These are phyloP conservation scores for Tragelaphus buxtoni DNA, from an alignment of 2,113 vertebrate species.

Conservation along the genomic window DNA sequence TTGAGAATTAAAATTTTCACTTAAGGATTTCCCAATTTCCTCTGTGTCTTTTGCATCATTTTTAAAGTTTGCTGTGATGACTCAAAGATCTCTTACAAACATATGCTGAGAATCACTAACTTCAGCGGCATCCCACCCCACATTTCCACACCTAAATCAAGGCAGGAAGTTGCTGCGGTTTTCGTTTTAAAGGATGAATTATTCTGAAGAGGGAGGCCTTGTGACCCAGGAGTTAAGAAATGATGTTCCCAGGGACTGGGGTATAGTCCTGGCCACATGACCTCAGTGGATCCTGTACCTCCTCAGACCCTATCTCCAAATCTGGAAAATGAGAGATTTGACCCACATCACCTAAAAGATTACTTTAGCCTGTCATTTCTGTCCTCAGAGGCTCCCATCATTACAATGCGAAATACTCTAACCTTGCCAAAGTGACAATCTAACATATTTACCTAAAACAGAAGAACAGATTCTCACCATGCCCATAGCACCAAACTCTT, in stretches of 20 bases:
- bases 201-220: background rate
- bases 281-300: background rate
- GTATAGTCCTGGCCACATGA: background rate
- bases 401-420: background rate
- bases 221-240: background rate
- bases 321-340: background rate
- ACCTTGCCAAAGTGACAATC: background rate
- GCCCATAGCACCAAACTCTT: background rate
- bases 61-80: conserved; percentile 24
- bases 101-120: background rate
- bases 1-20: conserved; percentile 23
- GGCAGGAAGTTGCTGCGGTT: background rate
- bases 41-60: background rate
- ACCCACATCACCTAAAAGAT: background rate
- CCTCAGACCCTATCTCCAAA: background rate
- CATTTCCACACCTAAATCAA: conserved; percentile 13
- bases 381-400: background rate
- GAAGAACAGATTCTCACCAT: background rate
- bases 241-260: background rate
- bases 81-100: conserved; percentile 16
- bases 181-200: background rate
- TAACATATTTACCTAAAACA: background rate
- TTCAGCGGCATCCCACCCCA: background rate
- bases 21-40: background rate
- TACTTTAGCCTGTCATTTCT: background rate